These are phyloP conservation scores for Recurvirostra avosetta DNA, from an alignment of 2,113 vertebrate genomes.

Conservation along the genomic window DNA sequence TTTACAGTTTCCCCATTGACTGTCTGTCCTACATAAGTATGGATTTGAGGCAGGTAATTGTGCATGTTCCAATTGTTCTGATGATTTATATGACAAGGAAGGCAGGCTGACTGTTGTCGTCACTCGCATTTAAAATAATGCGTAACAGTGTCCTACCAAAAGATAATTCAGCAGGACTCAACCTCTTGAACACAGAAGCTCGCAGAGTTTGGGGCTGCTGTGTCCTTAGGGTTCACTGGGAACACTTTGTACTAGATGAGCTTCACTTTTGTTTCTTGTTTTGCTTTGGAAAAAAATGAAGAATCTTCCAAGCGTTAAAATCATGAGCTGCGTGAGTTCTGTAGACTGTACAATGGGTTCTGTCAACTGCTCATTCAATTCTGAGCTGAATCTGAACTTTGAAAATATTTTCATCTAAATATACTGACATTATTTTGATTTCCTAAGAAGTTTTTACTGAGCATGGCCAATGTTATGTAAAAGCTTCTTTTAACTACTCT, in stretches of 20 bases:
- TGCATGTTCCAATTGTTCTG: not conserved
- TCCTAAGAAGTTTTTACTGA: not conserved
- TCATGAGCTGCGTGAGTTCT: not conserved
- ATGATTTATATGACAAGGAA: conserved; percentile 8
- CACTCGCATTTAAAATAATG: not conserved
- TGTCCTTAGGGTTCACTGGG: not conserved
- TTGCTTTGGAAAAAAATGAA: not conserved
- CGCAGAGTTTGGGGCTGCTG: not conserved
- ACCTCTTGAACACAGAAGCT: not conserved
- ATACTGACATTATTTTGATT: not conserved
- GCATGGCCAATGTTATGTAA: not conserved
- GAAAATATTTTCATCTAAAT: not conserved
- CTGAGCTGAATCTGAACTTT: not conserved
- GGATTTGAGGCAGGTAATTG: not conserved
- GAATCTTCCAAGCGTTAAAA: not conserved
- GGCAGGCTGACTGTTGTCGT: not conserved
- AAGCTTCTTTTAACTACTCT: not conserved
- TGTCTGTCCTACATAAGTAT: not conserved
- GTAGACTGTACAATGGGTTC: not conserved
- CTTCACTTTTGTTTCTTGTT: not conserved
- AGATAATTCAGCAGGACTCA: not conserved
- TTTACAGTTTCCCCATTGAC: conserved; percentile 32
- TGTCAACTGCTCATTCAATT: not conserved
- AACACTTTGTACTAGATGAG: not conserved
- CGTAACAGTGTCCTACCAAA: not conserved